Evolutionary conservation across 2,888 invertebrate species (phyloP), one percentile per base, ranked within the genome.

Genomic region (Rhagonycha lutea): DNA sequence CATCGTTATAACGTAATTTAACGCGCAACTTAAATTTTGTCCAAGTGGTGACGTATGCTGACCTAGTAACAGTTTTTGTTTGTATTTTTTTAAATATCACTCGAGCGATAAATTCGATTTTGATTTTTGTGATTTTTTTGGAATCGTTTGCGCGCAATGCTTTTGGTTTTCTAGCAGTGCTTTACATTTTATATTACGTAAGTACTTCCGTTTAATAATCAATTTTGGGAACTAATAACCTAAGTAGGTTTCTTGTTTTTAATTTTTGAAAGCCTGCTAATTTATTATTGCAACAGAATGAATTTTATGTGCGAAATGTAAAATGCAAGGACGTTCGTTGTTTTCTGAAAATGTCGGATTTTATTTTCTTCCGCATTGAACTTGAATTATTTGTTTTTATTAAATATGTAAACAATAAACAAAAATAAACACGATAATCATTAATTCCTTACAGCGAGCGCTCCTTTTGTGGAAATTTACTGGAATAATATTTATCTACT

Each of bases 91-190:
- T n/a, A 47, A 69, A 29, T 69, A 18, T 28, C 11, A 29, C 18
- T 18, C 7, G 8, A 18, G 12, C 18, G 32, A 32, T 60, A 24
- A 29, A 60, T 60, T 18, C 47, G 47, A 18, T 32, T 28, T 69
- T 60, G 32, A 32, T 69, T 60, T 69, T 60, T 32, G 23, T 69
- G 47, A 14, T 14, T 69, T 68, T 28, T 14, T 28, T 32, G 28
- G 28, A 28, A 14, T 32, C 18, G 62, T 69, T 14, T 70, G 28
- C 62, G 71, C 76, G 76, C 60, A 67, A 76, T 76, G 76, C 69
- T 69, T 63, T 28, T 29, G 11, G 76, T 76, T 76, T 76, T 76
- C 72, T 76, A 76, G 76, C 76, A 76, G 76, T 61, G 62, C 67
- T 26, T 67, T 72, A 71, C 69, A 72, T 29, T 65, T 75, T 60